phyloP scores from a whole-genome alignment of 2,888 invertebrate species.

The Mamestra brassicae region DNA sequence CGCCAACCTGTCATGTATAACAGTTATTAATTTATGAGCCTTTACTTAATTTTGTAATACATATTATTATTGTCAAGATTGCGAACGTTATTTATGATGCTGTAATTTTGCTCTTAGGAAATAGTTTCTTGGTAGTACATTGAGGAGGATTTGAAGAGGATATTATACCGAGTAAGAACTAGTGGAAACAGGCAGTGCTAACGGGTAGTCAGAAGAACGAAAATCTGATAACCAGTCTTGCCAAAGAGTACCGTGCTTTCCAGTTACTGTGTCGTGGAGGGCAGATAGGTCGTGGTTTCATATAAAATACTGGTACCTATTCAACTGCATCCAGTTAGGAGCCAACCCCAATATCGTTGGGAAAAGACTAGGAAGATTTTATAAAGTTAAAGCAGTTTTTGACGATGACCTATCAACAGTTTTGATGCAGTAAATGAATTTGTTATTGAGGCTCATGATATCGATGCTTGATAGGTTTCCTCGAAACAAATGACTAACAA shows the following conservation, averaged over 20 bases:
- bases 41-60: slow-evolving; percentile 54
- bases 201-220: background rate
- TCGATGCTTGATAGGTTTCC: slow-evolving; percentile 2
- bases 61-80: slow-evolving; percentile 50
- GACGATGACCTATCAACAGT: background rate
- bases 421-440: background rate
- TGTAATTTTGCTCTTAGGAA: slow-evolving; percentile 39
- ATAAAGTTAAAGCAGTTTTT: background rate
- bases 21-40: slow-evolving; percentile 48
- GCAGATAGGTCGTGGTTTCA: background rate
- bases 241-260: background rate
- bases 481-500: slow-evolving; percentile 5
- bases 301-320: too few relatives aligned
- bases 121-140: slow-evolving; percentile 17
- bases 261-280: background rate
- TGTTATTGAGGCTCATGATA: background rate
- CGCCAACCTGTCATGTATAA: slow-evolving; percentile 32
- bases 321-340: too few relatives aligned
- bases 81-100: slow-evolving; percentile 43
- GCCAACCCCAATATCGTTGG: background rate
- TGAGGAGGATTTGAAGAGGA: background rate
- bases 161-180: too few relatives aligned
- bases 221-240: background rate
- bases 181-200: too few relatives aligned
- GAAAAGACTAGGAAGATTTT: background rate